These are phyloP conservation scores for Cerastis leucographa DNA, from an alignment of 2,888 invertebrate genomes.

Conservation along the genomic window DNA sequence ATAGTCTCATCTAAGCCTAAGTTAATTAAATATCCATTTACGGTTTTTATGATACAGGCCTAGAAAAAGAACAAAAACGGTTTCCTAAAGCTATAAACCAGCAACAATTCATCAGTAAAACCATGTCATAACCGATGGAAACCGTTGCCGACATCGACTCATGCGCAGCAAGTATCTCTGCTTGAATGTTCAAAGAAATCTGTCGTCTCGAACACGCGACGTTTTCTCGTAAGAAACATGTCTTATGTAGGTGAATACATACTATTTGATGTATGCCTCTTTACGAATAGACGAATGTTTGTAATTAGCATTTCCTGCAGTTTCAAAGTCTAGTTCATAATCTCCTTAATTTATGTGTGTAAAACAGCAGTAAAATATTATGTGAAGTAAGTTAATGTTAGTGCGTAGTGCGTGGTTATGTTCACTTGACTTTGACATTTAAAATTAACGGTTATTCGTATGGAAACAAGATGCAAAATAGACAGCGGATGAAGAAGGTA, in stretches of 20 bases:
- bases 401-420: neutral
- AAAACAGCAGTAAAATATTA: slow-evolving; percentile 15
- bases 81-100: slow-evolving; percentile 29
- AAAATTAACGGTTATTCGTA: neutral
- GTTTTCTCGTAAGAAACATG: slow-evolving; percentile 78
- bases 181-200: slow-evolving; percentile 89
- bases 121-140: slow-evolving; percentile 60
- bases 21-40: neutral
- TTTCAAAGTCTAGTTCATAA: slow-evolving; percentile 39
- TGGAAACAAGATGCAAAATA: slow-evolving; percentile 19
- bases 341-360: slow-evolving; percentile 31
- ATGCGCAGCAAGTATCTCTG: slow-evolving; percentile 75
- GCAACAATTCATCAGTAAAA: slow-evolving; percentile 14
- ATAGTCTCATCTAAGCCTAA: neutral
- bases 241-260: slow-evolving; percentile 61
- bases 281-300: slow-evolving; percentile 50
- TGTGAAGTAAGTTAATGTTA: slow-evolving; percentile 8
- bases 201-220: slow-evolving; percentile 83
- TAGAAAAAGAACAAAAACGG: slow-evolving; percentile 4
- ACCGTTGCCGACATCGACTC: slow-evolving; percentile 45
- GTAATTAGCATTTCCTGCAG: slow-evolving; percentile 58
- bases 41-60: neutral
- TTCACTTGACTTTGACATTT: slow-evolving; percentile 44
- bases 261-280: slow-evolving; percentile 39
- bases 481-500: neutral